Conservation (phyloP, 2,113 vertebrate genomes). For the Microtus ochrogaster region DNA sequence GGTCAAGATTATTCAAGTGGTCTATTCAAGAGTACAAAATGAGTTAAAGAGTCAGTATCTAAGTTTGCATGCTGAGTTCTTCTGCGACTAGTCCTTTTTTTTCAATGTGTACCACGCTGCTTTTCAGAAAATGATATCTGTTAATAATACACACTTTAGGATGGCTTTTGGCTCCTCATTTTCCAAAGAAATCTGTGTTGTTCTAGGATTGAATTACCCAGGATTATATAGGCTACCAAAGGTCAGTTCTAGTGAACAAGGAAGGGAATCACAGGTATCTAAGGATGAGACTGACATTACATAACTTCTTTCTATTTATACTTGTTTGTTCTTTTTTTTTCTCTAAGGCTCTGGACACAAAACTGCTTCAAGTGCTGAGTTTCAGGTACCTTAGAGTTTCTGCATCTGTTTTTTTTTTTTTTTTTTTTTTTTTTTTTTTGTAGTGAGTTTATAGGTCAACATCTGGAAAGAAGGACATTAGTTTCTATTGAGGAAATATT, state of each 20-base stretch:
- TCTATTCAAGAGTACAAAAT: not conserved
- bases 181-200: not conserved
- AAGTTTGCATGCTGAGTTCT: conserved; percentile 19
- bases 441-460: not conserved
- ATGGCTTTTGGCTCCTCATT: not conserved
- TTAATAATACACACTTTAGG: not conserved
- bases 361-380: not conserved
- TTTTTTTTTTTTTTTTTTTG: not conserved
- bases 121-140: conserved; percentile 20
- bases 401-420: not conserved
- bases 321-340: conserved; percentile 3
- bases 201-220: not conserved
- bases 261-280: not conserved
- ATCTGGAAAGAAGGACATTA: not conserved
- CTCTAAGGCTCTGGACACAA: not conserved
- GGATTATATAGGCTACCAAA: not conserved
- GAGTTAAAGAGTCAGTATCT: not conserved
- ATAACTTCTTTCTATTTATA: not conserved
- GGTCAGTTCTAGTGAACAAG: not conserved
- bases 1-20: not conserved
- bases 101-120: not conserved
- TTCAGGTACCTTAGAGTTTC: not conserved
- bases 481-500: conserved; percentile 6
- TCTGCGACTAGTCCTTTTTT: not conserved
- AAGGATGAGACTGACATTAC: not conserved